Base-by-base conservation (phyloP, 2,888 invertebrate species). In the Campopleginae sp. region DNA sequence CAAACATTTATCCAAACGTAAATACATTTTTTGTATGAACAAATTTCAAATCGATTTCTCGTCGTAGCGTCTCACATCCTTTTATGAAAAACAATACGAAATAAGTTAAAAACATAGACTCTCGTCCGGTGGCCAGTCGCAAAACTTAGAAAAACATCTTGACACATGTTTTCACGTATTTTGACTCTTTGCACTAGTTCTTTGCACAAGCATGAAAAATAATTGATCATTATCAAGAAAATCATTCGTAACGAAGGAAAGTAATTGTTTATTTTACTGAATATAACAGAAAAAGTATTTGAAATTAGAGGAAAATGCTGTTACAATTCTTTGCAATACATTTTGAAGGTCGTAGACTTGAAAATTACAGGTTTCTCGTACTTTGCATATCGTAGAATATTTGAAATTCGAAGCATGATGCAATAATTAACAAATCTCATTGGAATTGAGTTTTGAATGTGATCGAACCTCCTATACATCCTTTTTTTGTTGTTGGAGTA, bases 391-490 rank as follows among this genome's bases (percentile, higher is more conserved):
- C 27, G 27, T 27, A 46, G 17, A 46, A 27, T 68, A 27, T 27
- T 27, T 17, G 14, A 12, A 66, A 17, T 68, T 23, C 10, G 8
- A 2, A 46, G n/a, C 12, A 19, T 38, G 19, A 33, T 19, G 71
- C 71, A 51, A 71, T 51, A 71, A 71, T 71, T 4, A 2, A 27
- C 1, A 68, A 68, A 23, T 51, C 48, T 44, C 61, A 31, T 27
- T 27, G 44, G n/a, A 61, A 46, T 27, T 44, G 61, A 61, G 17
- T 63, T 61, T 75, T 7, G n/a, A 75, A 44, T 58, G 54, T 72
- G 54, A 58, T 72, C 46, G 74, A 31, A 61, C 27, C 74, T 75
- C 74, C 74, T 75, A 61, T 61, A 61, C 74, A 75, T 75, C 74
- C 61, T 75, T 75, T 44, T 61, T n/a, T 61, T 61, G 44, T 61